phyloP scores from a whole-genome alignment of 2,113 vertebrate genomes.

The Peucedramus taeniatus region DNA sequence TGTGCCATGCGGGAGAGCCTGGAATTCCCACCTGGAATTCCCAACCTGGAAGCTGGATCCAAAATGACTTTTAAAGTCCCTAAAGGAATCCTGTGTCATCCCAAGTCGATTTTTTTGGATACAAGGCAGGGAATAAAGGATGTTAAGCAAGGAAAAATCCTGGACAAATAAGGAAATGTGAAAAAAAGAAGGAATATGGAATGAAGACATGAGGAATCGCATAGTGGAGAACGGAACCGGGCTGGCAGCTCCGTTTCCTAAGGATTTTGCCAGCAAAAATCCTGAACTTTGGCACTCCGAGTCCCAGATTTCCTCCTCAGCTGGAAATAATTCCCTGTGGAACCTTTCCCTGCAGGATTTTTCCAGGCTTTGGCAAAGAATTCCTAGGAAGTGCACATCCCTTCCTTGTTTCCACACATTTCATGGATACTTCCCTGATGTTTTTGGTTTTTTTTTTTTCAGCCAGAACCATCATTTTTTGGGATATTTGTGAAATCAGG shows the following conservation, averaged over 20 bases:
- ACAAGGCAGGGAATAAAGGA: background rate
- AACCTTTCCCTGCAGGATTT: background rate
- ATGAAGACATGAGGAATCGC: background rate
- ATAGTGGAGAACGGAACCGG: accelerated
- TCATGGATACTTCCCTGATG: background rate
- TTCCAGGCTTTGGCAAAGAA: background rate
- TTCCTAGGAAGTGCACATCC: background rate
- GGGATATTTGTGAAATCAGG: background rate
- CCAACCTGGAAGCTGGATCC: background rate
- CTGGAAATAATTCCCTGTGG: background rate
- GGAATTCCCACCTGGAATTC: background rate
- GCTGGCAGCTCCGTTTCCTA: background rate
- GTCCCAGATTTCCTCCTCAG: background rate
- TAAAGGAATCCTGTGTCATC: no score
- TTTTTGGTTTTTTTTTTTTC: background rate
- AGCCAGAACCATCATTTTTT: background rate
- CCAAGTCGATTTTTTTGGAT: accelerated
- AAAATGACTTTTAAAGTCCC: background rate
- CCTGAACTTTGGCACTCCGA: background rate
- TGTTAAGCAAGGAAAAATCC: background rate
- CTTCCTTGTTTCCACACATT: background rate
- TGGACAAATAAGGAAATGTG: background rate
- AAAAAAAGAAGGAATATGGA: background rate
- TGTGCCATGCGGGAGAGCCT: background rate
- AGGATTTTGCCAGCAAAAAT: background rate